Evolutionary conservation across 2,797 vertebrate genomes (phyloP).

Genomic region (Melanotaenia boesemani): DNA sequence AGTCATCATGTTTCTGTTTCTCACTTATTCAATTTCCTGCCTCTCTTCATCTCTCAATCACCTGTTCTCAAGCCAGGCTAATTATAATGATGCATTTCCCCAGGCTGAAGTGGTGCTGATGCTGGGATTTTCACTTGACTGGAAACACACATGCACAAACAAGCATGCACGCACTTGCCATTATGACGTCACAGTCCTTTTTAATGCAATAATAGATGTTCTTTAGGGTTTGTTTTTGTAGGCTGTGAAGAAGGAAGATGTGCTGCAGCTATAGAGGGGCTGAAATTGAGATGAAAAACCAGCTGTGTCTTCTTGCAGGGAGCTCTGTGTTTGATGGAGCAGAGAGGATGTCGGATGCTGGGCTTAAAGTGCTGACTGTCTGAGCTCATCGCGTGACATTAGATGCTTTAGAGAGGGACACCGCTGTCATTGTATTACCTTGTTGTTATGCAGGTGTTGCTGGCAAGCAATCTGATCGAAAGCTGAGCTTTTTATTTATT

Average conservation of each 20-base stretch:
- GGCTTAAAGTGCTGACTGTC: slow-evolving; percentile 36
- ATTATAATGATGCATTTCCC: slow-evolving; percentile 37
- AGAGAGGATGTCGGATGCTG: slow-evolving; percentile 7
- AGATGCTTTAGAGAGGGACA: slow-evolving; percentile 26
- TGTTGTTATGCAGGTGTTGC: slow-evolving; percentile 15
- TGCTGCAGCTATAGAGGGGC: background rate
- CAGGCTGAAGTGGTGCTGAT: slow-evolving; percentile 42
- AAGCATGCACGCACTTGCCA: background rate
- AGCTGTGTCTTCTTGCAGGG: background rate
- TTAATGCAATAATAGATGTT: slow-evolving; percentile 10
- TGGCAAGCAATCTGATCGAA: background rate
- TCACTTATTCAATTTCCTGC: slow-evolving; percentile 45
- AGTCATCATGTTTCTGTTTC: slow-evolving; percentile 21
- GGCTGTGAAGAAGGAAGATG: background rate
- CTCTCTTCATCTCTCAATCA: slow-evolving; percentile 23
- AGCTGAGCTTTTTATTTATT: too few relatives aligned
- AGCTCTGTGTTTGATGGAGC: slow-evolving; percentile 21
- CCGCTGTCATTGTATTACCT: slow-evolving; percentile 27
- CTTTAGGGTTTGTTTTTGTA: slow-evolving; percentile 1
- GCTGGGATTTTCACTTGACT: slow-evolving; percentile 18
- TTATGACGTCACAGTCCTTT: background rate
- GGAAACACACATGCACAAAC: slow-evolving; percentile 1
- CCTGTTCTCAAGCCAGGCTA: slow-evolving; percentile 23
- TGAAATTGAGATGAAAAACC: background rate
- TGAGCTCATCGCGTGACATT: slow-evolving; percentile 40